Percentiles rank a stretch among this genome's conserved stretches.
phyloP scores from a whole-genome alignment of 2,113 vertebrate genomes.

The Hemibagrus wyckioides region DNA sequence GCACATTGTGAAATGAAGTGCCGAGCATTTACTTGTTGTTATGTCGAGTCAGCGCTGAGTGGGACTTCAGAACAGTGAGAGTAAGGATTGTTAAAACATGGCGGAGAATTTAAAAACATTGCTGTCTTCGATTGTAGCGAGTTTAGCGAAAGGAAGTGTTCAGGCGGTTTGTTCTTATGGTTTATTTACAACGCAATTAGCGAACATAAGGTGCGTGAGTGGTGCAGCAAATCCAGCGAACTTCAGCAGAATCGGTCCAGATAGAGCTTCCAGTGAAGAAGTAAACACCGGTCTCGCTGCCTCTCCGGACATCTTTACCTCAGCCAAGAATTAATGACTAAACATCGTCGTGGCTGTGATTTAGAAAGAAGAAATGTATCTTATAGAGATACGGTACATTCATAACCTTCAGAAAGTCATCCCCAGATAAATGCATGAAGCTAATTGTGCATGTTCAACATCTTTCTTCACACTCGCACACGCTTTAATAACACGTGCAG shows the following conservation, averaged over 20 bases:
- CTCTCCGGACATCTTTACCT: not conserved
- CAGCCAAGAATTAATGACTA: constrained; percentile 10
- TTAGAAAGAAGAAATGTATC: not conserved
- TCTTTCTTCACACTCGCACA: constrained; percentile 12
- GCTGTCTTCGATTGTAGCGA: not conserved
- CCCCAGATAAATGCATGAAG: constrained; percentile 17
- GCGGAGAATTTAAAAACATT: not conserved
- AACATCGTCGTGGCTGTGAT: not conserved
- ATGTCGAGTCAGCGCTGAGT: not conserved
- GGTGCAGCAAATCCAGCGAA: not conserved
- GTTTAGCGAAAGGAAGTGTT: not conserved
- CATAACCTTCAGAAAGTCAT: constrained; percentile 1
- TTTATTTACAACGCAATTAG: not conserved
- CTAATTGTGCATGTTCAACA: constrained; percentile 35
- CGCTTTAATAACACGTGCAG: constrained; percentile 28
- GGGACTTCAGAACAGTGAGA: not conserved
- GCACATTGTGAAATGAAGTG: not conserved
- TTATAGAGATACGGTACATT: not conserved
- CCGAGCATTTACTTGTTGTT: not conserved
- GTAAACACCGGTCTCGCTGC: not conserved
- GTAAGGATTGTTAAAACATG: not conserved
- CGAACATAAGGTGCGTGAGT: not conserved
- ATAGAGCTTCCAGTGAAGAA: constrained; percentile 6
- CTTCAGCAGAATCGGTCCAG: not conserved
- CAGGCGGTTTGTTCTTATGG: not conserved